These are phyloP conservation scores for Drosophila longiperda DNA, from an alignment of 2,888 invertebrate genomes.

Conservation along the genomic window DNA sequence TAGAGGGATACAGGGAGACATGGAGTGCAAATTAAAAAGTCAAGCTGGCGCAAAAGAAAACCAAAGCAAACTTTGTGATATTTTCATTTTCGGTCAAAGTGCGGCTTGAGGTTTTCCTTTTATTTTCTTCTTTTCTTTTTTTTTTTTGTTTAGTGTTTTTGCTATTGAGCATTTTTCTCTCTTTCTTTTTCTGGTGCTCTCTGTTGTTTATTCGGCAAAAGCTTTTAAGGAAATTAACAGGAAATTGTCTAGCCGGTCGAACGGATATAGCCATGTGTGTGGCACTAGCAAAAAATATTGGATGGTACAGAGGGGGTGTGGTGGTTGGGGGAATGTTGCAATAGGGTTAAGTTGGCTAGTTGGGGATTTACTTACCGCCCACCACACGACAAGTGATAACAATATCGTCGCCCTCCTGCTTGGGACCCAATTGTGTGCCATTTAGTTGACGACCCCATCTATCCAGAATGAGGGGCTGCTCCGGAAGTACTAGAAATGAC, in stretches of 20 bases:
- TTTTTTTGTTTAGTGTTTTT: slow-evolving; percentile 17
- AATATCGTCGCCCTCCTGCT: slow-evolving; percentile 94
- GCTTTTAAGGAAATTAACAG: slow-evolving; percentile 83
- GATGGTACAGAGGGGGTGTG: not conserved
- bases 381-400: slow-evolving; percentile 94
- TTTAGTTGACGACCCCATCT: slow-evolving; percentile 93
- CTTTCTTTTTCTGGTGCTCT: not conserved
- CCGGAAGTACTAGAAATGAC: slow-evolving; percentile 90
- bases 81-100: slow-evolving; percentile 71
- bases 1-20: not conserved
- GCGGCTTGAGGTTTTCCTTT: slow-evolving; percentile 50
- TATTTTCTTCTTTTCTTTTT: slow-evolving; percentile 16
- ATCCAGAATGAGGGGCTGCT: slow-evolving; percentile 93
- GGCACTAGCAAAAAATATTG: slow-evolving; percentile 16
- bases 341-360: slow-evolving; percentile 57
- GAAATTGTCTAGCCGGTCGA: slow-evolving; percentile 76
- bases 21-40: slow-evolving; percentile 76
- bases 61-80: slow-evolving; percentile 73
- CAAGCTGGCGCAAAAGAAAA: slow-evolving; percentile 60
- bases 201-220: slow-evolving; percentile 57
- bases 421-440: slow-evolving; percentile 91
- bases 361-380: slow-evolving; percentile 88
- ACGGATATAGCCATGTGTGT: slow-evolving; percentile 69
- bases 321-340: not conserved
- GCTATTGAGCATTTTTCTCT: not conserved